Conservation (phyloP, 2,888 invertebrate species). For the Drosophila planitibia region DNA sequence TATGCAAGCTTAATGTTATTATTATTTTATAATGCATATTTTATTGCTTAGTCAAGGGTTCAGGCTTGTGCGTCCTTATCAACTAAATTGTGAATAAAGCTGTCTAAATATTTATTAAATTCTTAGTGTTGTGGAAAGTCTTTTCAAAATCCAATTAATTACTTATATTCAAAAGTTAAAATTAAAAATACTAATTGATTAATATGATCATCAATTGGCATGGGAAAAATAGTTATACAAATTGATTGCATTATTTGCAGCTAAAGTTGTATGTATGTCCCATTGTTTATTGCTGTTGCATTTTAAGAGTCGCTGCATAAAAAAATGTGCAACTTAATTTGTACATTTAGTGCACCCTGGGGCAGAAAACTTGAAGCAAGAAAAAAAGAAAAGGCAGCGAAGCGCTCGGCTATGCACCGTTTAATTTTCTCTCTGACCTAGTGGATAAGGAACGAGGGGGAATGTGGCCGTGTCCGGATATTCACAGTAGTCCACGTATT, state of each 20-base stretch:
- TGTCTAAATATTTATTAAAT: neutral
- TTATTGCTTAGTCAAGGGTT: neutral
- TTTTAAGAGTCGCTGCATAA: conserved; percentile 45
- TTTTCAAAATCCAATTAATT: too few species aligned
- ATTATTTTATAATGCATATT: neutral
- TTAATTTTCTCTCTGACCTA: conserved; percentile 69
- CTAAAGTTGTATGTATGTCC: neutral
- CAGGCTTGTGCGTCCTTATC: neutral
- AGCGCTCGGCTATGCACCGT: conserved; percentile 67
- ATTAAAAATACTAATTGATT: neutral
- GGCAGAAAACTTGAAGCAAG: conserved; percentile 33
- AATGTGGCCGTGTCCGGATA: conserved; percentile 54
- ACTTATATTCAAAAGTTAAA: neutral
- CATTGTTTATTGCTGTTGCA: conserved; percentile 67
- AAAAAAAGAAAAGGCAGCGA: conserved; percentile 15
- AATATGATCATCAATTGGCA: neutral
- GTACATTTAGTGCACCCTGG: conserved; percentile 73
- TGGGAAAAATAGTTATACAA: neutral
- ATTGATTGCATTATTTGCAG: neutral
- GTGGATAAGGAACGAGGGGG: conserved; percentile 24
- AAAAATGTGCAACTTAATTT: conserved; percentile 74
- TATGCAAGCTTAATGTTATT: neutral
- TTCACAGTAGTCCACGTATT: conserved; percentile 73
- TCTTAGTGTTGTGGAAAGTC: too few species aligned
- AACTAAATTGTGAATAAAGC: neutral